A percentile compares a stretch with the other conserved stretches of the same genome.
These are phyloP conservation scores for Xiphophorus birchmanni DNA, from an alignment of 2,797 vertebrate species.

Conservation along the genomic window DNA sequence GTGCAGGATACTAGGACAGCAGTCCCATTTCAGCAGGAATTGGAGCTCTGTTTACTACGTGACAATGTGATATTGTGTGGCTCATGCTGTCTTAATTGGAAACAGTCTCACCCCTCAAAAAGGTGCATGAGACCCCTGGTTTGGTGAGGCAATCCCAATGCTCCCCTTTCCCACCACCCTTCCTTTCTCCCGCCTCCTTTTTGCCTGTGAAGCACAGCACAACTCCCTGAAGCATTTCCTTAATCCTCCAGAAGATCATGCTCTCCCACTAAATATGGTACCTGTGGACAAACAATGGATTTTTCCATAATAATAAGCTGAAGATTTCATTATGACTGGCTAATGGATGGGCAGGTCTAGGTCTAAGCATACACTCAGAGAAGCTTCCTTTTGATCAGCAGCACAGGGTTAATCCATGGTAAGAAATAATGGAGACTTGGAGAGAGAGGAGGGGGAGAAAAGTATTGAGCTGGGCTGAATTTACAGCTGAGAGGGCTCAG, in stretches of 20 bases:
- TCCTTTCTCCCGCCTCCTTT: slow-evolving; percentile 25
- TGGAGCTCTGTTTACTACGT: slow-evolving; percentile 77
- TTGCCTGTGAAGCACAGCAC: slow-evolving; percentile 70
- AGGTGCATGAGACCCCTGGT: slow-evolving; percentile 77
- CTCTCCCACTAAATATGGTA: slow-evolving; percentile 78
- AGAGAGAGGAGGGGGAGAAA: slow-evolving; percentile 33
- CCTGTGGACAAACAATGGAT: slow-evolving; percentile 83
- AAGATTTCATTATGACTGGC: slow-evolving; percentile 78
- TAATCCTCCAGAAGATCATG: slow-evolving; percentile 79
- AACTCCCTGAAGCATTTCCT: slow-evolving; percentile 75
- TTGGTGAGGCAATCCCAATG: slow-evolving; percentile 72
- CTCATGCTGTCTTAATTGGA: slow-evolving; percentile 80
- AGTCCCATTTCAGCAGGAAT: slow-evolving; percentile 73
- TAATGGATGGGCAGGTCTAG: slow-evolving; percentile 70
- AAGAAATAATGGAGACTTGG: slow-evolving; percentile 77
- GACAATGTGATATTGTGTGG: slow-evolving; percentile 79
- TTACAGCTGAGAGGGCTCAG: slow-evolving; percentile 82
- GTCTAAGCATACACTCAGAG: slow-evolving; percentile 63
- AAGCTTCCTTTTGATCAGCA: slow-evolving; percentile 79
- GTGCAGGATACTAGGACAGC: slow-evolving; percentile 61
- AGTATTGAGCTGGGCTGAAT: slow-evolving; percentile 82
- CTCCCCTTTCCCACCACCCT: slow-evolving; percentile 55
- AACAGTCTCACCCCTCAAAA: slow-evolving; percentile 78
- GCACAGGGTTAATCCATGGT: slow-evolving; percentile 80
- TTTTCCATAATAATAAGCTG: slow-evolving; percentile 82